Percentiles rank a stretch among this genome's conserved stretches.
Conservation (phyloP, 2,797 vertebrate species). For the Chelidonichthys spinosus region DNA sequence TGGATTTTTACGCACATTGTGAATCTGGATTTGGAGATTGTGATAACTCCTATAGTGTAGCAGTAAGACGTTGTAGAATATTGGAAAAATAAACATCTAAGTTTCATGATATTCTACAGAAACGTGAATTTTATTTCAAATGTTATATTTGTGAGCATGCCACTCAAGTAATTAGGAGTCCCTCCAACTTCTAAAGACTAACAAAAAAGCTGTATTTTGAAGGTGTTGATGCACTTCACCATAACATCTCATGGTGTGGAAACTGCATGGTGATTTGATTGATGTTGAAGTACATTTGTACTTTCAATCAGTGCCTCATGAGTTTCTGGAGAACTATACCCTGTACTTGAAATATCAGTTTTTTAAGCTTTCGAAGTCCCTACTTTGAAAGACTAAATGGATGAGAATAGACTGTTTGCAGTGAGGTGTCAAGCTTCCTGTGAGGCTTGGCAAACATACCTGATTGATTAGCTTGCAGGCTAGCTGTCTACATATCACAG, state of each 20-base stretch:
- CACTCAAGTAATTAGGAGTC: not conserved
- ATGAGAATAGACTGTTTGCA: constrained; percentile 9
- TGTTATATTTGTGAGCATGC: not conserved
- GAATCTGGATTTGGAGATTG: not conserved
- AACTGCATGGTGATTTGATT: not conserved
- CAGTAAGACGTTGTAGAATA: not conserved
- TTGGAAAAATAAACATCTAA: not conserved
- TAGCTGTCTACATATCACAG: constrained; percentile 67
- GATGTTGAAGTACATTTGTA: constrained; percentile 12
- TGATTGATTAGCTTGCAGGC: constrained; percentile 67
- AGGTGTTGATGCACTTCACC: constrained; percentile 1
- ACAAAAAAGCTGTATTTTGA: not conserved
- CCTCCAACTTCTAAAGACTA: not conserved
- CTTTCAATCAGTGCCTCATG: not conserved
- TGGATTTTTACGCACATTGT: not conserved
- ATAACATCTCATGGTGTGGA: not conserved
- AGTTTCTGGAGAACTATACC: not conserved
- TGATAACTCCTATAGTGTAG: not conserved
- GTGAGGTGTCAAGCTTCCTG: constrained; percentile 61
- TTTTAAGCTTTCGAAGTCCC: not conserved
- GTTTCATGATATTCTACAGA: not conserved
- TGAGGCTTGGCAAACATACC: constrained; percentile 64
- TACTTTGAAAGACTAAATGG: not conserved
- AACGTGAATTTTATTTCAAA: not conserved
- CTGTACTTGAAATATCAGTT: not conserved